Percentiles rank a stretch among this genome's conserved stretches.
Conservation (phyloP, 2,113 vertebrate species). For the Protomyctophum bolini region DNA sequence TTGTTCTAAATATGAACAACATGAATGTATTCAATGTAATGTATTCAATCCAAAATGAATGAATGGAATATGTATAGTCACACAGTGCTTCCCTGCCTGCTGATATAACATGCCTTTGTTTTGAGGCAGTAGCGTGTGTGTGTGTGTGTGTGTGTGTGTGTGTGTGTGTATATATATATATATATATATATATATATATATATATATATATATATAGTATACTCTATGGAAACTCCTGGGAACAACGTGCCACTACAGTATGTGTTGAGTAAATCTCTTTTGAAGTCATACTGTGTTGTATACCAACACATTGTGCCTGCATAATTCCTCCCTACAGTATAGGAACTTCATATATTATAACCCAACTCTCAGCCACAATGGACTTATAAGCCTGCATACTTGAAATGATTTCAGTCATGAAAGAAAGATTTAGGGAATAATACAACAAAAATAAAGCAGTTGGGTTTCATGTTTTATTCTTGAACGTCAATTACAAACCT, state of each 20-base stretch:
- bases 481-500: no score
- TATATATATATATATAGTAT: no score
- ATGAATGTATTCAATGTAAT: no score
- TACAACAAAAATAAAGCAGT: neutral
- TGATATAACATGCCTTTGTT: no score
- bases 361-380: neutral
- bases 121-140: no score
- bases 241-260: constrained; percentile 2
- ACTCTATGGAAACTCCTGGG: constrained; percentile 10
- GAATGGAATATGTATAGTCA: no score
- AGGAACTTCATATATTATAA: neutral
- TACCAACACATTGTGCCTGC: constrained; percentile 14
- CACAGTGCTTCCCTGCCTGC: no score
- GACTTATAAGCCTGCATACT: neutral
- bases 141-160: no score
- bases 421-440: neutral
- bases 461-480: neutral
- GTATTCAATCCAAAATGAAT: no score
- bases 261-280: neutral
- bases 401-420: neutral
- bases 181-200: no score
- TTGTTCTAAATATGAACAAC: no score
- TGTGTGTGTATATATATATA: no score
- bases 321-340: constrained; percentile 6
- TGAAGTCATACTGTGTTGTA: constrained; percentile 4